Evolutionary conservation across 2,888 invertebrate species (phyloP), one percentile per base, ranked within the genome.

Genomic region (Sphaeridia pumilis): DNA sequence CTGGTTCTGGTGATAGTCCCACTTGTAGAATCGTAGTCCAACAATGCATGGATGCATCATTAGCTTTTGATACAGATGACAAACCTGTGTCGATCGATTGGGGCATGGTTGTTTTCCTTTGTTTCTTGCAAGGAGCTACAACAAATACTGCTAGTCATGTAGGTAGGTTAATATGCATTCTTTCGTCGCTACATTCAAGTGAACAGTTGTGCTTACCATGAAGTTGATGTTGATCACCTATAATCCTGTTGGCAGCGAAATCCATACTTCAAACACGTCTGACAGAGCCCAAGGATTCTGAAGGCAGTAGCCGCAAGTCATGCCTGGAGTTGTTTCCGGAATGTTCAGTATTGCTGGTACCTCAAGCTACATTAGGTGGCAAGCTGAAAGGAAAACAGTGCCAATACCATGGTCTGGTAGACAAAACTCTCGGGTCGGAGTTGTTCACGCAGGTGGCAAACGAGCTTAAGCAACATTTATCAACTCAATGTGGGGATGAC

Each of bases 361-460:
- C 73, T 2, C 73, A 73, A 57, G 72, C 73, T 1, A 71, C 71
- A 2, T 65, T 73, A 2, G 72, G 73, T 10, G 73, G 73, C 3
- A 67, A 66, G 45, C 50, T 70, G 5, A 73, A 72, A 65, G 71
- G 72, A 4, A 70, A 69, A 52, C 52, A 60, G 4, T 67, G 72
- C 63, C 73, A 73, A 65, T 73, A 73, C 58, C 73, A 73, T 60
- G 66, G 60, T 45, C 70, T 71, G 54, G 68, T 72, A n/a, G 67
- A 66, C 43, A 73, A 73, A 60, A 66, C 66, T 2, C 55, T 63
- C 2, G 73, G 73, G 5, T 50, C 62, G 3, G 61, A 67, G 24
- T 66, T 73, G 24, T 73, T 71, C 57, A 54, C 52, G 2, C 49
- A 58, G 25, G 57, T 66, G 46, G 60, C 65, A 4, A 46, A 52